Evolutionary conservation across 2,888 invertebrate species (phyloP), one percentile per base, ranked within the genome.

Genomic region (Catonia carolina): DNA sequence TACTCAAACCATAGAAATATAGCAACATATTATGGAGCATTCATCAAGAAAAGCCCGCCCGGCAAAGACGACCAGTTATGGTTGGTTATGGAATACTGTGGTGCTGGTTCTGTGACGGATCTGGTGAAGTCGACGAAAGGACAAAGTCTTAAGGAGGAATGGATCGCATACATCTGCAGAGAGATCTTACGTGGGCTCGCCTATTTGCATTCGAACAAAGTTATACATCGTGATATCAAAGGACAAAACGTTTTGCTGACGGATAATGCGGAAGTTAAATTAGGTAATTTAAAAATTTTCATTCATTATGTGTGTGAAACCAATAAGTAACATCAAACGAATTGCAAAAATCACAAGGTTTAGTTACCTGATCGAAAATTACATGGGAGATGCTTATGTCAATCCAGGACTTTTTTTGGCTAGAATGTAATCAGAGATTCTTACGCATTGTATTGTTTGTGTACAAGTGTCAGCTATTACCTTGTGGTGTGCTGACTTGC

Each of bases 51-150:
- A 77, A 93, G 94, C 68, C 95, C 95, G 37, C 91, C 95, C 1
- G 97, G 98, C 45, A 98, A 98, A 78, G 98, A 99, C 77, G 99
- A 99, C 76, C 98, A 99, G 73, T 78, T 99, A 59, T 99, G 99
- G 99, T 79, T 98, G 74, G 98, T 99, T 60, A 99, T 99, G 99
- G 99, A 99, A 76, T 99, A 98, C 73, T 99, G 99, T 78, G 99
- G 99, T 67, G 98, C 97, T 73, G 97, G 86, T 60, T 97, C 97
- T 56, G 95, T 99, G 59, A 99, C 99, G 63, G 99, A 99, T 78
- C 82, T 99, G 72, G 98, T 99, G 54, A 99, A 99, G 78, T 96
- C 96, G 62, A 98, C 97, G 62, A 98, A 99, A 77, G 97, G 97
- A 53, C 95, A 94, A 73, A 91, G 91, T 64, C 79, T 99, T 67